Evolutionary conservation across 2,113 vertebrate genomes (phyloP).

Genomic region (Chaetorhynchus papuensis): DNA sequence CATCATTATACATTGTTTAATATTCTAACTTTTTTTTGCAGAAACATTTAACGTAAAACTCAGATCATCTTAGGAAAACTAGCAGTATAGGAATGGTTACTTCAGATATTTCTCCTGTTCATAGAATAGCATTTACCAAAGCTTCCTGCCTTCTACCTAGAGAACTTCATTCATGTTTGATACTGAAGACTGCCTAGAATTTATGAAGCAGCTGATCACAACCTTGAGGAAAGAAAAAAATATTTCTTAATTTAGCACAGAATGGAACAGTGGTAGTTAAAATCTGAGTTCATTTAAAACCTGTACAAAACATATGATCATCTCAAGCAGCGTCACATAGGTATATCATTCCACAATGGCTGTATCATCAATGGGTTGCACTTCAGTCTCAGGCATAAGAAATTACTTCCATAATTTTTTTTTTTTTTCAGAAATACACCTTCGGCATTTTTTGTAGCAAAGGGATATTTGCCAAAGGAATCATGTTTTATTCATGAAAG

Average conservation of each 20-base stretch:
- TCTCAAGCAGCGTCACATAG: not conserved
- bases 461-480: not conserved
- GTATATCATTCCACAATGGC: not conserved
- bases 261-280: not conserved
- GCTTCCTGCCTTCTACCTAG: not conserved
- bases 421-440: not conserved
- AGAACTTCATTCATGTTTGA: not conserved
- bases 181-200: not conserved
- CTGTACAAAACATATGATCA: not conserved
- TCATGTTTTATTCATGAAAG: not conserved
- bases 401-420: not conserved
- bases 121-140: not conserved
- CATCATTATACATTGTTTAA: not conserved
- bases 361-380: not conserved
- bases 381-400: not conserved
- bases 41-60: not conserved
- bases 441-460: not conserved
- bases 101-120: not conserved
- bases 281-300: not conserved
- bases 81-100: not conserved
- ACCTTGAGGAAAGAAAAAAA: not conserved
- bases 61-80: not conserved
- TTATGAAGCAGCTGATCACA: not conserved
- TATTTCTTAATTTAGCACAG: not conserved
- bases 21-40: not conserved